Percentiles rank a stretch among this genome's conserved stretches.
Evolutionary conservation across 2,797 vertebrate species (phyloP).

Genomic region (Enteromius treurensis): DNA sequence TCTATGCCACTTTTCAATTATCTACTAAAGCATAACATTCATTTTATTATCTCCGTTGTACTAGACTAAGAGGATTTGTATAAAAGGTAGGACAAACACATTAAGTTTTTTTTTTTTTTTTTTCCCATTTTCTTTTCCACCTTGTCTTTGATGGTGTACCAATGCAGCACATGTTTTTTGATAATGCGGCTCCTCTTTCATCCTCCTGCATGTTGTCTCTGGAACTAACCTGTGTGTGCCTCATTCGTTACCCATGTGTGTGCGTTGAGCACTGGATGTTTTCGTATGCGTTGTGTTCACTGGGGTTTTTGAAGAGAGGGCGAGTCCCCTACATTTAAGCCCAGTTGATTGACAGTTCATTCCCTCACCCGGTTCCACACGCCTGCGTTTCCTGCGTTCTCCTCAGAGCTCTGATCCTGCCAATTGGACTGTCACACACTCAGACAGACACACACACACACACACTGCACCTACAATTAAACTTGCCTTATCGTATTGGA

Average conservation of each 20-base stretch:
- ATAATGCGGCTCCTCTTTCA: constrained; percentile 18
- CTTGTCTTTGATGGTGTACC: not conserved
- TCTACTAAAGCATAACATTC: not conserved
- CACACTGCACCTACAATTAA: constrained; percentile 2
- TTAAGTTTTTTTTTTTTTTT: not conserved
- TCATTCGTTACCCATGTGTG: not conserved
- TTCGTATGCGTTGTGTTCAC: constrained; percentile 18
- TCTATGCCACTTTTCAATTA: constrained; percentile 14
- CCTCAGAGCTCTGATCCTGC: constrained; percentile 16
- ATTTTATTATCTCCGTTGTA: constrained; percentile 11
- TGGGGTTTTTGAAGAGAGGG: constrained; percentile 10
- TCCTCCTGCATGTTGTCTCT: constrained; percentile 22
- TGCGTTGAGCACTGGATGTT: not conserved
- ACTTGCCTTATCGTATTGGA: not conserved
- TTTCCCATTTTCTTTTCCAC: constrained; percentile 6
- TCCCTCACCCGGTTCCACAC: constrained; percentile 9
- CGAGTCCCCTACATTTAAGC: constrained; percentile 17
- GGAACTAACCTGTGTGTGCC: constrained; percentile 22
- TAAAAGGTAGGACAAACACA: constrained; percentile 20
- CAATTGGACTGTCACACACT: constrained; percentile 21
- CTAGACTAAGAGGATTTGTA: constrained; percentile 21
- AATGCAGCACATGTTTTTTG: constrained; percentile 1
- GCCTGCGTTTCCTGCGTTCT: not conserved
- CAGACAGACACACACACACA: constrained; percentile 4
- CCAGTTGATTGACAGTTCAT: constrained; percentile 43